Conservation (phyloP, 2,888 invertebrate species). For the Punctoribates punctum region DNA sequence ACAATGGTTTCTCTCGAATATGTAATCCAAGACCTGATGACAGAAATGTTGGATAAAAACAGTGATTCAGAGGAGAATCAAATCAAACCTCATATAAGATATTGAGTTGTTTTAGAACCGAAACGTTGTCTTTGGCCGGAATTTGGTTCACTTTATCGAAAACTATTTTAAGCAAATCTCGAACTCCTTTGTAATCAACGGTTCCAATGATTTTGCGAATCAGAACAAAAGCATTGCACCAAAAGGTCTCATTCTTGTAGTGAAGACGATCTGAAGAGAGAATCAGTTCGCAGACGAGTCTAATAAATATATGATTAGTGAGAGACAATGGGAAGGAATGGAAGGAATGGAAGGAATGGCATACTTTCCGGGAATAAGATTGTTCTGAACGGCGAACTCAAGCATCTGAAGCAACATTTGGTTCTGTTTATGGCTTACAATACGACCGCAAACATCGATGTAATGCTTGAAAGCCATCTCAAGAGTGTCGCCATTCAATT, state of each 20-base stretch:
- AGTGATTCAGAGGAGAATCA: constrained; percentile 2
- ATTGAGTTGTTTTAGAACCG: constrained; percentile 74
- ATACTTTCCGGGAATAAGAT: constrained; percentile 71
- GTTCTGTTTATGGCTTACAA: constrained; percentile 70
- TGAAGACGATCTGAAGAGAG: constrained; percentile 76
- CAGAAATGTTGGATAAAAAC: constrained; percentile 14
- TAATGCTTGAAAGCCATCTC: constrained; percentile 72
- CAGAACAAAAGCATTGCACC: constrained; percentile 81
- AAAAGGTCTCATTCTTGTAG: constrained; percentile 76
- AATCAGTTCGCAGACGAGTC: constrained; percentile 80
- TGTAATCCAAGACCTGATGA: constrained; percentile 68
- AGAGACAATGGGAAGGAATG: not conserved
- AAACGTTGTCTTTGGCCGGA: constrained; percentile 72
- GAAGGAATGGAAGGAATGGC: not conserved
- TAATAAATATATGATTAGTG: constrained; percentile 50
- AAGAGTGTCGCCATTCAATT: constrained; percentile 61
- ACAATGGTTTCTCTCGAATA: constrained; percentile 87
- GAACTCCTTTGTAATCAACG: constrained; percentile 74
- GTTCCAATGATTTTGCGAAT: constrained; percentile 79
- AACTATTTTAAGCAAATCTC: constrained; percentile 55
- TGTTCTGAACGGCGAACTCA: constrained; percentile 69
- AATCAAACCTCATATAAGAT: constrained; percentile 61
- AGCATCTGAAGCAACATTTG: constrained; percentile 70
- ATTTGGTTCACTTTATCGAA: constrained; percentile 81
- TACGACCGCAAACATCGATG: constrained; percentile 66